Conservation (phyloP, 1,140 invertebrate species). For the Drosophila orena region DNA sequence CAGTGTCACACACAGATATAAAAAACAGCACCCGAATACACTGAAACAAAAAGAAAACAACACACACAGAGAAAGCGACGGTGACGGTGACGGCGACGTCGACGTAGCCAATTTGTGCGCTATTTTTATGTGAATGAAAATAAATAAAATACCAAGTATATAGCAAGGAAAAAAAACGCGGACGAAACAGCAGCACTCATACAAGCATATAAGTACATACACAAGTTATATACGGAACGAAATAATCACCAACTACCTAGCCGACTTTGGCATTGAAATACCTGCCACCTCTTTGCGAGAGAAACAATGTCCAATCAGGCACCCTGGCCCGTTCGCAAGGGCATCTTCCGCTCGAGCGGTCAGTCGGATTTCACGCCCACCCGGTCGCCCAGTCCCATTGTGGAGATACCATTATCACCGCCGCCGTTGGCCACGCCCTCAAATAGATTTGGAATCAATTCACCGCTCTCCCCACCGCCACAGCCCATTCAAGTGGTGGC, state of each 20-base stretch:
- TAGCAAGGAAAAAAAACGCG: slow-evolving; percentile 20
- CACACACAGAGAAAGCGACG: slow-evolving; percentile 39
- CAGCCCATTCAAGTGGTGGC: slow-evolving; percentile 76
- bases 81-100: slow-evolving; percentile 53
- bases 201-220: slow-evolving; percentile 9
- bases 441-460: slow-evolving; percentile 36
- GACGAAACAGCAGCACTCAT: slow-evolving; percentile 7
- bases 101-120: slow-evolving; percentile 74
- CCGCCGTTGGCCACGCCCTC: slow-evolving; percentile 75
- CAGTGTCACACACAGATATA: slow-evolving; percentile 56
- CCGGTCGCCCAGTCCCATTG: slow-evolving; percentile 82
- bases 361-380: slow-evolving; percentile 84
- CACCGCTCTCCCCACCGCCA: slow-evolving; percentile 75
- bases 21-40: slow-evolving; percentile 20
- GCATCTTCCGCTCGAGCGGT: slow-evolving; percentile 86
- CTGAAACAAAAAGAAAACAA: slow-evolving; percentile 15
- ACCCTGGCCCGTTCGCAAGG: slow-evolving; percentile 89
- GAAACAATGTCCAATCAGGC: slow-evolving; percentile 84
- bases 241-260: slow-evolving; percentile 27
- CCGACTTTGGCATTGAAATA: slow-evolving; percentile 60
- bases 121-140: slow-evolving; percentile 78
- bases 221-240: slow-evolving; percentile 21
- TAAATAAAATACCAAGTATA: slow-evolving; percentile 65
- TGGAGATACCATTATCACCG: slow-evolving; percentile 84
- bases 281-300: slow-evolving; percentile 8